Conservation (phyloP, 2,888 invertebrate species). For the Agonopterix subpropinquella region DNA sequence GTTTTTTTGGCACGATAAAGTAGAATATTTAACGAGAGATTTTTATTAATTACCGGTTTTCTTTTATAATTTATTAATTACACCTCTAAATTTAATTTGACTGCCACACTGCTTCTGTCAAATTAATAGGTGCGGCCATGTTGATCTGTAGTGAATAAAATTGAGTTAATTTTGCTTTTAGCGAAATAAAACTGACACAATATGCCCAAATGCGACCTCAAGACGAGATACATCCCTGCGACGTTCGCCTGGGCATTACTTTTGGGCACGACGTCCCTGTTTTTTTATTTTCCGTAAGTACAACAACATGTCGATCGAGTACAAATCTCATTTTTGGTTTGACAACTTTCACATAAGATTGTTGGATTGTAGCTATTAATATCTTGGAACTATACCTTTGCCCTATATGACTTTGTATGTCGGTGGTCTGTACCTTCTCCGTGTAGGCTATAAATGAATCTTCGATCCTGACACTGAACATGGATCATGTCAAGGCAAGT, state of each 20-base stretch:
- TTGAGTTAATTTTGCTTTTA: slow-evolving; percentile 63
- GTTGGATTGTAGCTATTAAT: slow-evolving; percentile 62
- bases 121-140: slow-evolving; percentile 78
- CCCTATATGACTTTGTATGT: slow-evolving; percentile 28
- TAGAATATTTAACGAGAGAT: background rate
- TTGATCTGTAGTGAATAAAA: slow-evolving; percentile 75
- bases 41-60: background rate
- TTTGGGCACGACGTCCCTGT: slow-evolving; percentile 93
- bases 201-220: slow-evolving; percentile 98
- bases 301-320: slow-evolving; percentile 50
- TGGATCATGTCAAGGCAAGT: slow-evolving; percentile 1
- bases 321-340: slow-evolving; percentile 58
- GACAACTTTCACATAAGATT: slow-evolving; percentile 69
- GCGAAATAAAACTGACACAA: slow-evolving; percentile 69
- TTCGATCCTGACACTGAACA: background rate
- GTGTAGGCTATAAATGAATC: background rate
- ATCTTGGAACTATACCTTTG: slow-evolving; percentile 43
- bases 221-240: slow-evolving; percentile 98
- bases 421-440: background rate
- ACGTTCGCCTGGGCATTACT: slow-evolving; percentile 98
- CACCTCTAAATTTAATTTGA: slow-evolving; percentile 4
- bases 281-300: slow-evolving; percentile 99
- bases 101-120: slow-evolving; percentile 45
- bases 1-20: too few species aligned
- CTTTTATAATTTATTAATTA: background rate